Conservation (phyloP, 1,140 invertebrate species). For the Rhopalosiphum maidis region DNA sequence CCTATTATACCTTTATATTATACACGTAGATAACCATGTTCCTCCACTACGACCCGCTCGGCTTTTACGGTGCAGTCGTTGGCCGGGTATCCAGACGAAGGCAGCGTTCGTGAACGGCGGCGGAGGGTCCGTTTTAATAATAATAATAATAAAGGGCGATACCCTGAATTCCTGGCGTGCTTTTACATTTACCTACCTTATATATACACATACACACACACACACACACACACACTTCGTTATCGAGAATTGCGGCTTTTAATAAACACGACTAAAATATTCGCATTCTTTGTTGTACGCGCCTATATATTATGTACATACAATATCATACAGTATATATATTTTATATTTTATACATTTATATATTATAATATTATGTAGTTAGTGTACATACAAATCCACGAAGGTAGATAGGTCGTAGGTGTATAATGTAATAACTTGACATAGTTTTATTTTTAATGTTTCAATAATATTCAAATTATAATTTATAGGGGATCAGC, state of each 20-base stretch:
- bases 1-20: background rate
- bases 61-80: background rate
- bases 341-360: background rate
- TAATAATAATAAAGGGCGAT: constrained; percentile 48
- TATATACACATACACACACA: constrained; percentile 10
- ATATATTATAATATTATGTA: background rate
- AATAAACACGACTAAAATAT: constrained; percentile 46
- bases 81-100: background rate
- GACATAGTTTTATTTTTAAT: background rate
- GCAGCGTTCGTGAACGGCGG: background rate
- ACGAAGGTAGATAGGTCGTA: no score
- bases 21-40: background rate
- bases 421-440: background rate
- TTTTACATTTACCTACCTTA: constrained; percentile 29
- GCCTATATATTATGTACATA: background rate
- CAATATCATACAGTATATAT: background rate
- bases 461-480: background rate
- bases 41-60: background rate
- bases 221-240: constrained; percentile 35
- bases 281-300: constrained; percentile 31
- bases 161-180: constrained; percentile 42
- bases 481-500: no score
- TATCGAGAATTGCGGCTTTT: constrained; percentile 47
- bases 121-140: constrained; percentile 44
- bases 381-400: background rate